Conservation (phyloP, 2,113 vertebrate genomes). For the Pluvialis apricaria region DNA sequence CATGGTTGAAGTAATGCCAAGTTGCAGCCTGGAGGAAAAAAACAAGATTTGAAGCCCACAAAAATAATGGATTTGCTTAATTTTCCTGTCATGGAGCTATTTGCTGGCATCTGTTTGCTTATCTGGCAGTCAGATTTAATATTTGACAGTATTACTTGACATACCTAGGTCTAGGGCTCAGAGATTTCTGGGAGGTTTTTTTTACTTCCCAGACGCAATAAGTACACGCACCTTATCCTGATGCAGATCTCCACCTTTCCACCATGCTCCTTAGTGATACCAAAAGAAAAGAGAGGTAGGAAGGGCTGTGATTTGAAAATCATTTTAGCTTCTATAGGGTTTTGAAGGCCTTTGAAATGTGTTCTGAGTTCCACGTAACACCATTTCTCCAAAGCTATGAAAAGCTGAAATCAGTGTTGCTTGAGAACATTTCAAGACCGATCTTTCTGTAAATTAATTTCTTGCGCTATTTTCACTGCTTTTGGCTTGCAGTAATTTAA, state of each 20-base stretch:
- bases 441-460: slow-evolving; percentile 51
- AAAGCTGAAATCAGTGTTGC: slow-evolving; percentile 22
- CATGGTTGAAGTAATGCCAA: neutral
- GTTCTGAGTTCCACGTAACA: neutral
- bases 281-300: neutral
- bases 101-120: neutral
- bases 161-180: neutral
- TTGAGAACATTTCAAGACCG: neutral
- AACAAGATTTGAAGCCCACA: neutral
- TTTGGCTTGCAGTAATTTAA: slow-evolving; percentile 28
- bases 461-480: neutral
- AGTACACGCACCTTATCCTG: neutral
- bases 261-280: neutral
- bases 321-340: neutral
- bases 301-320: neutral
- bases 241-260: neutral
- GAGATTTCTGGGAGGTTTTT: neutral
- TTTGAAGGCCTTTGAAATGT: neutral
- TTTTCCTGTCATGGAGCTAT: neutral
- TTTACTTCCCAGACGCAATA: neutral
- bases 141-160: neutral
- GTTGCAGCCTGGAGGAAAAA: neutral
- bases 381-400: neutral
- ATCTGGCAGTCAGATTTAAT: neutral
- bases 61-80: neutral